Evolutionary conservation across 2,797 vertebrate genomes (phyloP).

Genomic region (Coreius guichenoti): DNA sequence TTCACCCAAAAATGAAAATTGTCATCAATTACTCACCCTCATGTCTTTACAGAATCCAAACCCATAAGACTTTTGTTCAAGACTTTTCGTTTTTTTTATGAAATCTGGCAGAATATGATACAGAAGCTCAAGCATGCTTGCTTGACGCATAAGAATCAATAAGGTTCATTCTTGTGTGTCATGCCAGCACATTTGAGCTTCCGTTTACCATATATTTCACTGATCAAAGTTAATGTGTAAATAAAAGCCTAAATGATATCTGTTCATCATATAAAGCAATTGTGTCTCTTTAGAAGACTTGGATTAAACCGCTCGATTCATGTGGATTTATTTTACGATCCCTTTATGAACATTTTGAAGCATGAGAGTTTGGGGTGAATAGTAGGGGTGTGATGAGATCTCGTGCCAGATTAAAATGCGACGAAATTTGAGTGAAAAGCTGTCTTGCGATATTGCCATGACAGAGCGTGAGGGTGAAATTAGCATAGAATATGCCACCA

Average conservation of each 20-base stretch:
- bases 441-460: no score
- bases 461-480: no score
- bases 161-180: background rate
- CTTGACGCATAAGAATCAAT: background rate
- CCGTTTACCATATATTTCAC: background rate
- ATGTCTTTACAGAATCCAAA: background rate
- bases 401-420: no score
- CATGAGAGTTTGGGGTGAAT: background rate
- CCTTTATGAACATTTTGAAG: background rate
- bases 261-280: background rate
- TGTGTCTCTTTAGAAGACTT: background rate
- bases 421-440: no score
- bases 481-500: no score
- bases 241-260: background rate
- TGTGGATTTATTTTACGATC: background rate
- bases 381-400: no score
- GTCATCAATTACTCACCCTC: background rate
- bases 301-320: background rate
- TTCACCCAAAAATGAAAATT: background rate
- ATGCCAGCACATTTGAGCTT: background rate
- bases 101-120: background rate
- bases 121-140: background rate
- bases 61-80: background rate
- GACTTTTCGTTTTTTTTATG: no score
- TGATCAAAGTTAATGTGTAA: background rate